Evolutionary conservation across 1,140 invertebrate species (phyloP).

Genomic region (Drosophila tani): DNA sequence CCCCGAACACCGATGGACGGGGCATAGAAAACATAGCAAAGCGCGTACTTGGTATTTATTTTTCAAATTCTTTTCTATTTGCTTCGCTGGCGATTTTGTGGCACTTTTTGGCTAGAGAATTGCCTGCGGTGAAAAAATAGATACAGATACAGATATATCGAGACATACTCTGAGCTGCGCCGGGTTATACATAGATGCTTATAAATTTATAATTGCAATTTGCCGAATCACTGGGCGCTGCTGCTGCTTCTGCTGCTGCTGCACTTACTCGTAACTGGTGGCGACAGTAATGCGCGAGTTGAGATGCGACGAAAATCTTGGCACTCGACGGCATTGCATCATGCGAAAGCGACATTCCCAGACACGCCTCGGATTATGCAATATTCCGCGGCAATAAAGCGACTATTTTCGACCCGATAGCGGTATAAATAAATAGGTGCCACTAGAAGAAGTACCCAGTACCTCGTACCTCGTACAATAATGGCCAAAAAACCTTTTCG

Average conservation of each 20-base stretch:
- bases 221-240: constrained; percentile 52
- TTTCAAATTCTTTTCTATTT: constrained; percentile 34
- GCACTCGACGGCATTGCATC: constrained; percentile 71
- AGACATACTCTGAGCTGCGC: constrained; percentile 7
- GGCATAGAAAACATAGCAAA: constrained; percentile 68
- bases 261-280: constrained; percentile 57
- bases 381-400: constrained; percentile 49
- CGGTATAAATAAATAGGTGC: constrained; percentile 36
- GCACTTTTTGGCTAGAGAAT: constrained; percentile 38
- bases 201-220: constrained; percentile 59
- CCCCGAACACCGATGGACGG: neutral
- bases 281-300: constrained; percentile 51
- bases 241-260: constrained; percentile 16
- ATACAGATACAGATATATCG: constrained; percentile 11
- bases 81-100: constrained; percentile 23
- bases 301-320: constrained; percentile 65
- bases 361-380: constrained; percentile 78
- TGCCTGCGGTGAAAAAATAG: constrained; percentile 21
- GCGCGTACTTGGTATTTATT: constrained; percentile 70
- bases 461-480: constrained; percentile 29
- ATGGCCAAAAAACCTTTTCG: constrained; percentile 26
- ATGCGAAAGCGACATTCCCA: constrained; percentile 76
- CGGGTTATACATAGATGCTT: constrained; percentile 37
- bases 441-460: constrained; percentile 4
- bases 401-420: constrained; percentile 62